Base-by-base conservation (phyloP, 1,140 invertebrate genomes). In the Drosophila mojavensis region DNA sequence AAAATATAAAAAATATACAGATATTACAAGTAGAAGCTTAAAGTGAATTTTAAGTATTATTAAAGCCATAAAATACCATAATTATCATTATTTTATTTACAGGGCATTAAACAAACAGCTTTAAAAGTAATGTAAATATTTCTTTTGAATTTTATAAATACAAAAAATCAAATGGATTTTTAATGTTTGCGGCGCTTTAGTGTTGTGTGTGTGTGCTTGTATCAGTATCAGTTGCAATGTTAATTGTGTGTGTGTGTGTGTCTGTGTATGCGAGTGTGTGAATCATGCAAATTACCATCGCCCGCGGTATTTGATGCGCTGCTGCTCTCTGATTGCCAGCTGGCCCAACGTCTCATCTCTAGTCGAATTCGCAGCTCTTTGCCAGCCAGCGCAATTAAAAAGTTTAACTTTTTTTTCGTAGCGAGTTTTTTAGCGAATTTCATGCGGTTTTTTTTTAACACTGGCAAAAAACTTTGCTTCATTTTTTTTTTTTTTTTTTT, bases 311-410 rank as follows among this genome's bases (percentile, higher is more conserved):
- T 75, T 51, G 67, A 64, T 43, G 66, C 66, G 66, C 59, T 59
- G 24, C 43, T 50, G 51, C 45, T 45, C 50, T 72, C 47, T 54
- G 24, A 60, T 60, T 60, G 20, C 63, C 24, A 48, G 55, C 59
- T 70, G 67, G 30, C n/a, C 66, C 47, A 39, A 51, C 6, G 1
- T 15, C 24, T 47, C 62, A 26, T 50, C 24, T 13, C 48, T 13
- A 5, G 3, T 24, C 48, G 11, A 39, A 39, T 39, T 39, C 11
- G 43, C 9, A 47, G 43, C 43, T 20, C 15, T 15, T 47, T 47
- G 43, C 15, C 43, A 2, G n/a, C 10, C n/a, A 60, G 24, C 33
- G 73, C 73, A 75, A 72, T 75, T 75, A 71, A 75, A 45, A 75
- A 61, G 39, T 26, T 50, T 65, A 58, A 51, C 62, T 45, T 66